Base-by-base conservation (phyloP, 1,140 invertebrate genomes). In the Drosophila kanapiae region DNA sequence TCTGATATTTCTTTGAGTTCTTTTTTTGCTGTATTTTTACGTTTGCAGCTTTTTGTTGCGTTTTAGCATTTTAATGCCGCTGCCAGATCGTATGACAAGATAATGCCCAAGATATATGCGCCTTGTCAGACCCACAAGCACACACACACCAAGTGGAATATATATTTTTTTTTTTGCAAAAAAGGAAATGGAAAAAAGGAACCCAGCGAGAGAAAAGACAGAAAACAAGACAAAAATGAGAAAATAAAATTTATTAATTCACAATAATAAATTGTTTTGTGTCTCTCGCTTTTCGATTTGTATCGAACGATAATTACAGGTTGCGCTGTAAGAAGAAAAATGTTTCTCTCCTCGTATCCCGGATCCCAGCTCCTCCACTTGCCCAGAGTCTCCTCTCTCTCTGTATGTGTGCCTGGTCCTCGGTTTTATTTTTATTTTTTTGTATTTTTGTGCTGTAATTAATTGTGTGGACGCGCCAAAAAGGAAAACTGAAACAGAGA, bases 281-380 rank as follows among this genome's bases (percentile, higher is more conserved):
- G 82, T 85, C 82, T 85, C 83, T 81, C 82, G 82, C 70, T 78
- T 85, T 84, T 85, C 82, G 82, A 85, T 85, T 85, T 86, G 82
- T 85, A 85, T 85, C 82, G 82, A 86, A 81, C 80, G 82, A 85
- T 85, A 85, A 85, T 85, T 85, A 85, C 75, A 86, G 82, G 82
- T 85, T 85, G 62, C 48, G 78, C 62, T 75, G 71, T 77, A 81
- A 86, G 67, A 84, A 80, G 82, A 84, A 84, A 84, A 84, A 84
- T 84, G 71, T 61, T 49, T 61, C 35, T 61, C 51, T 59, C 14
- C 14, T 23, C 40, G 31, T 37, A 71, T 58, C 45, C 65, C 59
- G 27, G 7, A 6, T 11, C 40, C 33, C 18, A 27, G 13, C 6
- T 23, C 31, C 7, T 31, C 31, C 31, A 31, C 3, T 31, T 31